Percentiles rank a stretch among this genome's conserved stretches.
Evolutionary conservation across 2,113 vertebrate species (phyloP).

Genomic region (Acanthochromis polyacanthus): DNA sequence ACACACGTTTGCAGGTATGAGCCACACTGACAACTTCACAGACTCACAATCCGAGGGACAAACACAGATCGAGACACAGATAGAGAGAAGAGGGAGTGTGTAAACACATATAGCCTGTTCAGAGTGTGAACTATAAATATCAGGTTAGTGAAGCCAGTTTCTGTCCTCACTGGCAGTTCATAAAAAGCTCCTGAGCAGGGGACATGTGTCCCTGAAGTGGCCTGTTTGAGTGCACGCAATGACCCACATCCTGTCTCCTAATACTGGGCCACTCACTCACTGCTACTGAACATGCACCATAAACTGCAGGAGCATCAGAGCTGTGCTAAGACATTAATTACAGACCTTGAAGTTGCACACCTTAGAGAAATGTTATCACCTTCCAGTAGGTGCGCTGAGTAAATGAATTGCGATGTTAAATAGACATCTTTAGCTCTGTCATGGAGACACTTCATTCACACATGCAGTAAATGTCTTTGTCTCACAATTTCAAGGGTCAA

Average conservation of each 20-base stretch:
- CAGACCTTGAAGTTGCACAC: slow-evolving; percentile 31
- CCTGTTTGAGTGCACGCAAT: slow-evolving; percentile 65
- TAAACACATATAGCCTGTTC: slow-evolving; percentile 60
- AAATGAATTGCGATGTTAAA: slow-evolving; percentile 13
- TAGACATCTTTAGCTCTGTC: background rate
- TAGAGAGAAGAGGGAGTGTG: slow-evolving; percentile 9
- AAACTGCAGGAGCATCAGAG: slow-evolving; percentile 52
- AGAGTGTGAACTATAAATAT: slow-evolving; percentile 77
- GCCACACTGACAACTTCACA: slow-evolving; percentile 12
- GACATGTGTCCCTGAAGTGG: slow-evolving; percentile 75
- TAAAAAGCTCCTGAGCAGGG: slow-evolving; percentile 73
- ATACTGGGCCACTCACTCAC: slow-evolving; percentile 64
- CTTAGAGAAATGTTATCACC: slow-evolving; percentile 32
- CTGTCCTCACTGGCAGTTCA: slow-evolving; percentile 76
- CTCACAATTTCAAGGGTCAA: slow-evolving; percentile 1
- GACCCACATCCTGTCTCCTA: slow-evolving; percentile 74
- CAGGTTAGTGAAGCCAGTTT: slow-evolving; percentile 65
- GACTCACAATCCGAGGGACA: background rate
- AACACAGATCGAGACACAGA: slow-evolving; percentile 12
- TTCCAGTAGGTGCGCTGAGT: slow-evolving; percentile 7
- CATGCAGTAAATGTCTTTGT: slow-evolving; percentile 1
- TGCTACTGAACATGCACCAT: slow-evolving; percentile 47
- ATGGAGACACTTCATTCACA: slow-evolving; percentile 3
- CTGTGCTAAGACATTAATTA: slow-evolving; percentile 54
- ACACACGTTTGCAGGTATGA: slow-evolving; percentile 15